Evolutionary conservation across 2,888 invertebrate genomes (phyloP).

Genomic region (Thereva unica): DNA sequence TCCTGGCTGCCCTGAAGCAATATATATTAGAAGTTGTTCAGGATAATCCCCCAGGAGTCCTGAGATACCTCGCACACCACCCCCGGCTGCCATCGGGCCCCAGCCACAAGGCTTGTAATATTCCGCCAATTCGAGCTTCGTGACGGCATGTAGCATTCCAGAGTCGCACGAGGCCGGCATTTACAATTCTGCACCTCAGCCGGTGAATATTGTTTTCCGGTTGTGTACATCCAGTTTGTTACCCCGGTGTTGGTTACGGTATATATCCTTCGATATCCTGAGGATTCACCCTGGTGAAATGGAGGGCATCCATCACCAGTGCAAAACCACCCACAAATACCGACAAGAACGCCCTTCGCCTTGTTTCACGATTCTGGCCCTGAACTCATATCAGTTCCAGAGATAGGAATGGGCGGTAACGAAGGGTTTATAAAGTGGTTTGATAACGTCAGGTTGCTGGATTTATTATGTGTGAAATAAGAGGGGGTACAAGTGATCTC

Average conservation of each 20-base stretch:
- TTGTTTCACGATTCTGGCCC: slow-evolving; percentile 5
- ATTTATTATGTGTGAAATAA: slow-evolving; percentile 41
- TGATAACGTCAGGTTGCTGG: slow-evolving; percentile 39
- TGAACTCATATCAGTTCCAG: slow-evolving; percentile 8
- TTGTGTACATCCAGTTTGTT: slow-evolving; percentile 14
- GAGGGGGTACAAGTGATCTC: slow-evolving; percentile 16
- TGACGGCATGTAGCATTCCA: slow-evolving; percentile 12
- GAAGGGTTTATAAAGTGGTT: slow-evolving; percentile 30
- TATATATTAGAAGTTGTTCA: slow-evolving; percentile 32
- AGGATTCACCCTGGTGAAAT: slow-evolving; percentile 17
- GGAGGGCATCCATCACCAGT: slow-evolving; percentile 27
- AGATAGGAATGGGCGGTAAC: slow-evolving; percentile 21
- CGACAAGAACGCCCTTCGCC: slow-evolving; percentile 22
- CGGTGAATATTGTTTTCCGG: slow-evolving; percentile 18
- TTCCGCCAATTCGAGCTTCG: slow-evolving; percentile 11
- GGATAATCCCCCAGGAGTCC: slow-evolving; percentile 21
- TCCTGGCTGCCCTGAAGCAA: slow-evolving; percentile 14
- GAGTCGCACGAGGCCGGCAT: slow-evolving; percentile 18
- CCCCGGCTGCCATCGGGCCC: background rate
- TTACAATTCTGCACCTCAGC: slow-evolving; percentile 30
- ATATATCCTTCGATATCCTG: slow-evolving; percentile 19
- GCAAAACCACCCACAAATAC: slow-evolving; percentile 11
- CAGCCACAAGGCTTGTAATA: background rate
- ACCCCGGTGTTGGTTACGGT: slow-evolving; percentile 4
- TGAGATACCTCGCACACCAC: background rate